A percentile compares a stretch with the other conserved stretches of the same genome.
phyloP scores from a whole-genome alignment of 1,140 invertebrate species.

The Aporrectodea caliginosa region DNA sequence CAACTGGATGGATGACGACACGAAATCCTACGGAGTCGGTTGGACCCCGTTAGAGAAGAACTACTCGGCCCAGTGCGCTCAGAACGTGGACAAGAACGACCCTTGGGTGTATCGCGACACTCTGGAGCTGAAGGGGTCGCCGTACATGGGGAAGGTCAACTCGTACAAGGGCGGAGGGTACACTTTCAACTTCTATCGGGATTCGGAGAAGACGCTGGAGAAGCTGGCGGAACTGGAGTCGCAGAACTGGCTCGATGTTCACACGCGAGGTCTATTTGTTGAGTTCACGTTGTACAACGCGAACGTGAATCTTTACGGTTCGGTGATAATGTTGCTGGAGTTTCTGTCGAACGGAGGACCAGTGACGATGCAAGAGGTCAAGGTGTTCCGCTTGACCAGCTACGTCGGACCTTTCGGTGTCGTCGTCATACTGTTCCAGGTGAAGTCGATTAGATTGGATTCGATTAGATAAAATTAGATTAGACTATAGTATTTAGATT shows the following conservation, averaged over 20 bases:
- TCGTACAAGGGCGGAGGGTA: constrained; percentile 55
- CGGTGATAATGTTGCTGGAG: constrained; percentile 36
- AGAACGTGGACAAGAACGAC: constrained; percentile 30
- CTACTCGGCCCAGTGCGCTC: constrained; percentile 32
- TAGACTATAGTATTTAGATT: no score
- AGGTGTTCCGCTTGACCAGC: constrained; percentile 53
- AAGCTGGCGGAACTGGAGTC: constrained; percentile 29
- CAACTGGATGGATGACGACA: constrained; percentile 53
- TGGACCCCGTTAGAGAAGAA: constrained; percentile 40
- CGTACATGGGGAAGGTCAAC: constrained; percentile 46
- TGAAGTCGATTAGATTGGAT: no score
- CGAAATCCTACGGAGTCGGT: constrained; percentile 46
- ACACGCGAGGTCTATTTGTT: constrained; percentile 34
- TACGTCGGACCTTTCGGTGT: constrained; percentile 54
- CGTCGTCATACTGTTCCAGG: constrained; percentile 46
- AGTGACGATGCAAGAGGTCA: constrained; percentile 44
- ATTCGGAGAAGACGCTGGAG: constrained; percentile 29
- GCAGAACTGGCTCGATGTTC: constrained; percentile 36
- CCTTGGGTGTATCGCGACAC: constrained; percentile 51
- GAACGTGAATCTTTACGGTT: constrained; percentile 37
- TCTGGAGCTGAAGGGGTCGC: constrained; percentile 45
- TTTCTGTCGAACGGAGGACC: constrained; percentile 39
- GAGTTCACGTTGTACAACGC: constrained; percentile 39
- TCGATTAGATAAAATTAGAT: no score
- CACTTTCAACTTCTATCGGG: constrained; percentile 37